phyloP scores from a whole-genome alignment of 2,888 invertebrate genomes.

The Siphonodentalium dalli region DNA sequence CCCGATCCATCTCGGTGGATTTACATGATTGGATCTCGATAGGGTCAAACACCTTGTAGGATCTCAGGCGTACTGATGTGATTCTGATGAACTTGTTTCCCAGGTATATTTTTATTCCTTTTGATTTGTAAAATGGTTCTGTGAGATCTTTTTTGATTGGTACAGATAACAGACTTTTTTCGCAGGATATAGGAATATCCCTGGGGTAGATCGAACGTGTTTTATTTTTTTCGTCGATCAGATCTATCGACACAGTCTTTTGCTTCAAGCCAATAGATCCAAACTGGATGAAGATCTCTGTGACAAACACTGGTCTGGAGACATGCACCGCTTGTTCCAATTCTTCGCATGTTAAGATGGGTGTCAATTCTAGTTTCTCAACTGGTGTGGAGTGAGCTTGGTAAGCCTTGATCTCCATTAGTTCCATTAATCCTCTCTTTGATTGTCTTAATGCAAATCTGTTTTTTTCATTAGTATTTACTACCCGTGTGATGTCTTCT shows the following conservation, averaged over 20 bases:
- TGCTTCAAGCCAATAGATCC: slow-evolving; percentile 42
- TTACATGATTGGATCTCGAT: slow-evolving; percentile 38
- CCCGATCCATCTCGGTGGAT: slow-evolving; percentile 37
- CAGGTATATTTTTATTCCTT: slow-evolving; percentile 45
- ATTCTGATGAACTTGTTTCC: slow-evolving; percentile 42
- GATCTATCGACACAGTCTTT: slow-evolving; percentile 34
- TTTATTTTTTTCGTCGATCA: slow-evolving; percentile 33
- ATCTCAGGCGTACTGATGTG: slow-evolving; percentile 43
- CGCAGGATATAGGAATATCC: slow-evolving; percentile 36
- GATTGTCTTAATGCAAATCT: too few relatives aligned
- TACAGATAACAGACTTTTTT: slow-evolving; percentile 38
- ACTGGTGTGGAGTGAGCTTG: too few relatives aligned
- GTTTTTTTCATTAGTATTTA: too few relatives aligned
- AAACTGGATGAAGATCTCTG: slow-evolving; percentile 47
- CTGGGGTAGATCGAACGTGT: slow-evolving; percentile 22
- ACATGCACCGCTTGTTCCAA: too few relatives aligned
- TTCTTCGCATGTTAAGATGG: too few relatives aligned
- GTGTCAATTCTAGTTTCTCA: too few relatives aligned
- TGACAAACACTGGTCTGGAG: slow-evolving; percentile 43
- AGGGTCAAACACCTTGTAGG: slow-evolving; percentile 42
- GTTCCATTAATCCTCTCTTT: too few relatives aligned
- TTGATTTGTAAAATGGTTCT: slow-evolving; percentile 43
- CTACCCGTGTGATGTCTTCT: too few relatives aligned
- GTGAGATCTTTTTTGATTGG: slow-evolving; percentile 46
- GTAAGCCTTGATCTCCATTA: too few relatives aligned